Base-by-base conservation (phyloP, 2,113 vertebrate species). In the Progne subis region DNA sequence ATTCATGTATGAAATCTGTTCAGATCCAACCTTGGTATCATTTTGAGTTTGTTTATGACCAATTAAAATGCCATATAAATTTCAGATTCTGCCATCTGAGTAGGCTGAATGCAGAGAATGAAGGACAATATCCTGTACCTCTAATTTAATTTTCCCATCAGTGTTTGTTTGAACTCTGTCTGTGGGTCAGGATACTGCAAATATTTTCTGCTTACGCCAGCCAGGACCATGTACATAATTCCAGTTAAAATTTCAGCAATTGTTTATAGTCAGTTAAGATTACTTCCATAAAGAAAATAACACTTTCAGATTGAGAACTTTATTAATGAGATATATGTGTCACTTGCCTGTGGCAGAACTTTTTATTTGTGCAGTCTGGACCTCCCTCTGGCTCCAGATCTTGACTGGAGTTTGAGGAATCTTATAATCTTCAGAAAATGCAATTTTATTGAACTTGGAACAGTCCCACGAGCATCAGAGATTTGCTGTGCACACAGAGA, bases 41-140 rank as follows among this genome's bases (percentile, higher is more conserved):
- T 90, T 95, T 78, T 92, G 75, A 70, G 44, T 76, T 96, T 96
- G 77, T 75, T 86, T 92, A 89, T 34, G 25, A 68, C 57, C 77
- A 91, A 89, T 91, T 95, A 96, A 94, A 95, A 95, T 91, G 83
- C 87, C 90, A 85, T 88, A 72, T 94, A 92, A 91, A 88, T 91
- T 96, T 95, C 91, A 91, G 67, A 77, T 91, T 92, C 90, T 97
- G 87, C 84, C 75, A 90, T 92, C 82, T 80, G 91, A 96, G 89
- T 59, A 90, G 46, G 70, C 59, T 95, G 96, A 97, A 96, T 95
- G 94, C 91, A 77, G 91, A 94, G 94, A 97, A 96, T 96, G 95
- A 96, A 95, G 70, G 67, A 85, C 95, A 96, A 96, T 94, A 97
- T 97, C 96, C 95, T 95, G 94, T 95, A 70, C 55, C 91, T 52